A percentile compares a stretch with the other conserved stretches of the same genome.
Conservation (phyloP, 2,113 vertebrate genomes). For the Ia io region DNA sequence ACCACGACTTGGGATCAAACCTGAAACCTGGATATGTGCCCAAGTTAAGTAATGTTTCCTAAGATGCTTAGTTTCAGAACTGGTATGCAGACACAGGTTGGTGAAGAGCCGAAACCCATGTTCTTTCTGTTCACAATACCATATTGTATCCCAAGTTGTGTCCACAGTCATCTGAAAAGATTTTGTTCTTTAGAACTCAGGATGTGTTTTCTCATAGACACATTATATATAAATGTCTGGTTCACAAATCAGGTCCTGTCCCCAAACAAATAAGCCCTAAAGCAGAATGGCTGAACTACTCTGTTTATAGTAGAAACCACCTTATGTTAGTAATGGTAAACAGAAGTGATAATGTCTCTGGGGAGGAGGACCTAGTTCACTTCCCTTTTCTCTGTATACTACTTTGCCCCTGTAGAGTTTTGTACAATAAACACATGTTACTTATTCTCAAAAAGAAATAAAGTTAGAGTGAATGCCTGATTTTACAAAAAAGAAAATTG, state of each 20-base stretch:
- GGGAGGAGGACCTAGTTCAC: neutral
- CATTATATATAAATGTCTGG: neutral
- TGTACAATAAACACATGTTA: neutral
- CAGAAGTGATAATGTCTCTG: neutral
- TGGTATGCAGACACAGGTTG: neutral
- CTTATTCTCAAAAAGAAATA: neutral
- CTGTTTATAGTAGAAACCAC: neutral
- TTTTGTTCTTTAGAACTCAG: neutral
- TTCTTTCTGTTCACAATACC: neutral
- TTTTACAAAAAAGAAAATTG: constrained; percentile 12
- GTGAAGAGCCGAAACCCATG: neutral
- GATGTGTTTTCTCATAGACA: neutral
- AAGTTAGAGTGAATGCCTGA: neutral
- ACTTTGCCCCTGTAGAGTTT: neutral
- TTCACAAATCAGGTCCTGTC: neutral
- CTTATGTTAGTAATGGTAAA: neutral
- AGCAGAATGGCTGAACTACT: neutral
- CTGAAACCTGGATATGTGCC: neutral
- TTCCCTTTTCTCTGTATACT: neutral
- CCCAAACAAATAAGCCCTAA: neutral
- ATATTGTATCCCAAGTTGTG: neutral
- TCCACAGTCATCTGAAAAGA: neutral
- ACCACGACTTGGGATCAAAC: neutral
- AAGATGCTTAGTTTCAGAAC: neutral
- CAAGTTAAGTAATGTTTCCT: neutral